phyloP scores from a whole-genome alignment of 2,888 invertebrate species.

The Ormyrus pomaceus region DNA sequence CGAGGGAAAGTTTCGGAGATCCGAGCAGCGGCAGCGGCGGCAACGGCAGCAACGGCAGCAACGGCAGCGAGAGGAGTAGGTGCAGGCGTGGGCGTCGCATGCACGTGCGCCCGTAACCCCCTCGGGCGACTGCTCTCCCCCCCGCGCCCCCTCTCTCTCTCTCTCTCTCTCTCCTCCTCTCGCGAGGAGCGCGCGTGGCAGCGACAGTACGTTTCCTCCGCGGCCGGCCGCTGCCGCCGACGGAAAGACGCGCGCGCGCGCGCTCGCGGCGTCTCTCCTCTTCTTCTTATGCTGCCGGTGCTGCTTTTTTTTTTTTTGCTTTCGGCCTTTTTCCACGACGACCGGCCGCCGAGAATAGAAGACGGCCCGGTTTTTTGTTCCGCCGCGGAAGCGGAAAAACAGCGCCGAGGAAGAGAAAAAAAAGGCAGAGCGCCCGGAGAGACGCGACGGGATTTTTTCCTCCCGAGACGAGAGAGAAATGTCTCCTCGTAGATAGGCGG shows the following conservation, averaged over 20 bases:
- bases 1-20: neutral
- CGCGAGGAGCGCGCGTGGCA: constrained; percentile 11
- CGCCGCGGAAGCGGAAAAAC: neutral
- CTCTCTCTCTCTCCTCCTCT: constrained; percentile 9
- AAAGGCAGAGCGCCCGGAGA: constrained; percentile 12
- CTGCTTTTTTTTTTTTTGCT: constrained; percentile 1
- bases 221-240: neutral
- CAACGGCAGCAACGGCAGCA: neutral
- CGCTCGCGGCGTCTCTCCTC: constrained; percentile 19
- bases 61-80: neutral
- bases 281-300: too few species aligned
- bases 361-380: constrained; percentile 22
- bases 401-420: constrained; percentile 11
- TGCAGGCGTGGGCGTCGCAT: constrained; percentile 14
- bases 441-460: constrained; percentile 27
- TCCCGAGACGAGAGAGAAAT: constrained; percentile 13
- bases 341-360: constrained; percentile 43
- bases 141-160: too few species aligned
- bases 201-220: constrained; percentile 7
- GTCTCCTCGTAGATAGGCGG: constrained; percentile 3
- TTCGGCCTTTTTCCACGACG: neutral
- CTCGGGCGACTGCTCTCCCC: neutral
- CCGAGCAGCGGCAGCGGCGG: neutral
- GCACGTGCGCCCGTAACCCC: constrained; percentile 22
- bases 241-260: neutral